Evolutionary conservation across 2,113 vertebrate genomes (phyloP).

Genomic region (Porphyrio hochstetteri): DNA sequence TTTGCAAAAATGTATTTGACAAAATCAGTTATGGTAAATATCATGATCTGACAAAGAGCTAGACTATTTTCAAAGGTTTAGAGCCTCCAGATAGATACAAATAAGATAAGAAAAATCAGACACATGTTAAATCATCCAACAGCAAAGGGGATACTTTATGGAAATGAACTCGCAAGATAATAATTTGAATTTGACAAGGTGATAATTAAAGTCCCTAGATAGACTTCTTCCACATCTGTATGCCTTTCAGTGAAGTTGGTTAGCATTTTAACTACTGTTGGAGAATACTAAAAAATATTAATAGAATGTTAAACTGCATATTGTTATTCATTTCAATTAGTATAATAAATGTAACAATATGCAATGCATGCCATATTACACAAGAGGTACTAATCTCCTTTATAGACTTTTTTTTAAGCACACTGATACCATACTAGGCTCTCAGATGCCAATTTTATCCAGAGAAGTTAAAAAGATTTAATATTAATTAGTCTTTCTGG

Average conservation of each 20-base stretch:
- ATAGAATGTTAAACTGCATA: constrained; percentile 76
- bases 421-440: neutral
- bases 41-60: constrained; percentile 60
- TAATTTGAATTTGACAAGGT: constrained; percentile 90
- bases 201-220: constrained; percentile 91
- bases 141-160: constrained; percentile 79
- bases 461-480: constrained; percentile 60
- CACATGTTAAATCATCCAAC: constrained; percentile 77
- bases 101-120: constrained; percentile 75
- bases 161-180: constrained; percentile 83
- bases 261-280: constrained; percentile 79
- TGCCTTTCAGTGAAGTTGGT: constrained; percentile 77
- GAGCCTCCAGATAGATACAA: constrained; percentile 71
- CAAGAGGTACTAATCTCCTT: constrained; percentile 66
- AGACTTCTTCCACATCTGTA: constrained; percentile 80
- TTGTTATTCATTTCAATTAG: constrained; percentile 82
- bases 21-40: constrained; percentile 70
- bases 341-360: constrained; percentile 79
- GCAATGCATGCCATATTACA: constrained; percentile 70
- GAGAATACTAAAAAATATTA: constrained; percentile 77
- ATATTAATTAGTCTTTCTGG: constrained; percentile 57
- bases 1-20: constrained; percentile 66
- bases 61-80: constrained; percentile 56
- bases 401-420: constrained; percentile 55
- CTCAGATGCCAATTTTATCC: constrained; percentile 35